Conservation (phyloP, 2,113 vertebrate species). For the Sturnus vulgaris region DNA sequence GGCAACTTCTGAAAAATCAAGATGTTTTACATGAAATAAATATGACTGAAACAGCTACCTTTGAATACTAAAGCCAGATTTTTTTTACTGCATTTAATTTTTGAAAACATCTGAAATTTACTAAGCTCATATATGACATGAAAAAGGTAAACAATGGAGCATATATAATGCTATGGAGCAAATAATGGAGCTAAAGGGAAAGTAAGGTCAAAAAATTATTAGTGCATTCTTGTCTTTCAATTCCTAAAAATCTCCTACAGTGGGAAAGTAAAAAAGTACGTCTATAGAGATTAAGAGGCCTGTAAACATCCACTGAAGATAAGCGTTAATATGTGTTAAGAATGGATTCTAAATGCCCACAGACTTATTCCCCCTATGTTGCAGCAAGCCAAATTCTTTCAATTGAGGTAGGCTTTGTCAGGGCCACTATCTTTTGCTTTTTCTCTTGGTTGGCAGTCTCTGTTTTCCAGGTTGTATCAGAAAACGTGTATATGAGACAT, state of each 20-base stretch:
- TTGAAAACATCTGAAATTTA: neutral
- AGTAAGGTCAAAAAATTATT: neutral
- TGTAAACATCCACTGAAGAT: neutral
- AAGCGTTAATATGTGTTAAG: neutral
- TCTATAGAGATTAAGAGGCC: neutral
- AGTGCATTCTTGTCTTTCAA: neutral
- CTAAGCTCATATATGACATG: neutral
- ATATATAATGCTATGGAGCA: neutral
- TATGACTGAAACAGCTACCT: neutral
- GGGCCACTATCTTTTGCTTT: neutral
- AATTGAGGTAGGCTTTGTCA: neutral
- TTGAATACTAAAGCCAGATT: neutral
- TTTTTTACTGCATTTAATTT: neutral
- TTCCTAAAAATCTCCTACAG: neutral
- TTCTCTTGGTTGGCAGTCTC: neutral
- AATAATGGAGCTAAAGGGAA: neutral
- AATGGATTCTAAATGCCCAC: neutral
- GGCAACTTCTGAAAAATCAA: neutral
- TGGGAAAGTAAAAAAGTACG: neutral
- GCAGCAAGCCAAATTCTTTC: neutral
- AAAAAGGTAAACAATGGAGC: neutral
- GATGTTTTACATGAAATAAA: neutral
- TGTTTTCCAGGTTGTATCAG: neutral
- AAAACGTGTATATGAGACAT: neutral
- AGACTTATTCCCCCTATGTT: neutral